phyloP scores from a whole-genome alignment of 2,113 vertebrate species.

The Protobothrops flavoviridis region DNA sequence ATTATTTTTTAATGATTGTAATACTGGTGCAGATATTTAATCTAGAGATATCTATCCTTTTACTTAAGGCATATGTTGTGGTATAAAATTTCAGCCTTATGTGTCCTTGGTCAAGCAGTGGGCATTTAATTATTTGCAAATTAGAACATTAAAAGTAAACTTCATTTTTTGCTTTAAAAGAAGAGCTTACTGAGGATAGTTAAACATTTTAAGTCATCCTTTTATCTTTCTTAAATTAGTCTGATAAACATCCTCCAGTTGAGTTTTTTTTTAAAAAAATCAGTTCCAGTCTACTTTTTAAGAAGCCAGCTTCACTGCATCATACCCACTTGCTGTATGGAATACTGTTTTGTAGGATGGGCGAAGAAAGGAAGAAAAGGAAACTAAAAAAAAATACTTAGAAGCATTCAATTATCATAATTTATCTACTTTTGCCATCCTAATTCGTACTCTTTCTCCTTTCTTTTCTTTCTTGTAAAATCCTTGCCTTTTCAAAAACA shows the following conservation, averaged over 20 bases:
- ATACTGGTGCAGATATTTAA: not conserved
- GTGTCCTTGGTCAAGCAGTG: not conserved
- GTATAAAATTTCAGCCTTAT: not conserved
- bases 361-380: slow-evolving; percentile 58
- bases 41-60: not conserved
- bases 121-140: not conserved
- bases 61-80: not conserved
- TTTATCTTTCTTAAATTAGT: not conserved
- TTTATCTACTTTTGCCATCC: slow-evolving; percentile 65
- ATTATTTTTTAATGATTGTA: not conserved
- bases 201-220: not conserved
- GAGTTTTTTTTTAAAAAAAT: not conserved
- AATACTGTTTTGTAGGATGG: slow-evolving; percentile 69
- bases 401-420: slow-evolving; percentile 64
- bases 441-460: slow-evolving; percentile 54
- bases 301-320: slow-evolving; percentile 7
- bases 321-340: slow-evolving; percentile 69
- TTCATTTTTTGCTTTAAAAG: not conserved
- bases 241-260: not conserved
- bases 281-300: slow-evolving; percentile 8
- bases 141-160: not conserved
- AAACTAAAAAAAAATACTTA: slow-evolving; percentile 59
- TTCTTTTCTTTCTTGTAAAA: slow-evolving; percentile 58
- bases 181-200: not conserved
- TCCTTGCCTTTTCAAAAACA: slow-evolving; percentile 59